Conservation (phyloP, 2,888 invertebrate genomes). For the Psylliodes chrysocephalus region DNA sequence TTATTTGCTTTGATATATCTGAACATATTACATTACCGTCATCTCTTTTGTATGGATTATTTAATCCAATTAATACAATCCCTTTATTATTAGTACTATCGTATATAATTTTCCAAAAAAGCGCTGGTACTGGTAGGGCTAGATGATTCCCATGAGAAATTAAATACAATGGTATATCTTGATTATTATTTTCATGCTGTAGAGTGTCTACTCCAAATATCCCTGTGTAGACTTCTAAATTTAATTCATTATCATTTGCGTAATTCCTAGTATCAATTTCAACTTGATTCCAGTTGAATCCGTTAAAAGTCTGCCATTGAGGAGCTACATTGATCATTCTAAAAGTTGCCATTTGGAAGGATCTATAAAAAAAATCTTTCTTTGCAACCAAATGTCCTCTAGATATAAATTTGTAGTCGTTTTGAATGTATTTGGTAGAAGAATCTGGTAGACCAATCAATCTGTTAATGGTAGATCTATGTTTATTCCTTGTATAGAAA, state of each 20-base stretch:
- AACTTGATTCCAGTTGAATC: conserved; percentile 68
- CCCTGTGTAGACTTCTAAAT: conserved; percentile 67
- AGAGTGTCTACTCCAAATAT: conserved; percentile 69
- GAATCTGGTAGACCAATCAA: conserved; percentile 50
- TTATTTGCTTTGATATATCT: conserved; percentile 69
- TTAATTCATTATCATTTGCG: conserved; percentile 57
- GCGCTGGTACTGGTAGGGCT: conserved; percentile 67
- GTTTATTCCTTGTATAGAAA: conserved; percentile 55
- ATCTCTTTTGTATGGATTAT: conserved; percentile 67
- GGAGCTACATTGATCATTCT: conserved; percentile 73
- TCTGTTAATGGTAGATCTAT: conserved; percentile 54
- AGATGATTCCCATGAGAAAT: conserved; percentile 51
- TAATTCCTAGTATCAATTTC: conserved; percentile 66
- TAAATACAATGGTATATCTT: conserved; percentile 53
- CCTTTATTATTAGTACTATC: conserved; percentile 66
- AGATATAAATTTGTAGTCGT: conserved; percentile 62
- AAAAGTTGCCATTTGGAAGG: conserved; percentile 70
- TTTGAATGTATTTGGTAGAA: conserved; percentile 64
- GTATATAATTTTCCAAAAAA: conserved; percentile 71
- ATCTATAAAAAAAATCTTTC: conserved; percentile 70
- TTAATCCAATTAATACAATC: conserved; percentile 71
- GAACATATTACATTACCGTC: conserved; percentile 52
- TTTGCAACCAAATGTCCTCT: conserved; percentile 73
- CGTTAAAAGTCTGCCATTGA: conserved; percentile 75
- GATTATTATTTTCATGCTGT: conserved; percentile 63